These are phyloP conservation scores for Platygyra sinensis DNA, from an alignment of 64 coral and sea anemone species.

Conservation along the genomic window DNA sequence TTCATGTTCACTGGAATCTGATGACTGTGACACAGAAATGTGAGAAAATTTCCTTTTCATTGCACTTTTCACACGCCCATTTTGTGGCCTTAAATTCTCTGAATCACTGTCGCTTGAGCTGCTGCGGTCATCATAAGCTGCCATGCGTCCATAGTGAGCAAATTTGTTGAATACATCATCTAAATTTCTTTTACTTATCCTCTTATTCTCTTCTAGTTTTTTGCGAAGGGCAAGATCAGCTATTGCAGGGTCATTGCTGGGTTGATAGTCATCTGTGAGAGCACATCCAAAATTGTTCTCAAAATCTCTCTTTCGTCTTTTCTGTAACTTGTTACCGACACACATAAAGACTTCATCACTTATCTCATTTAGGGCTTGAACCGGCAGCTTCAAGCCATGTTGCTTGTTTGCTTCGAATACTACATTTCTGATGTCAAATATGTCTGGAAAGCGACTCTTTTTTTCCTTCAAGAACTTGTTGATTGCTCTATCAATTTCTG, in stretches of 20 bases:
- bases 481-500: slow-evolving; percentile 81
- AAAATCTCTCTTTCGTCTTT: slow-evolving; percentile 81
- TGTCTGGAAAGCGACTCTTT: slow-evolving; percentile 77
- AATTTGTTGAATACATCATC: slow-evolving; percentile 83
- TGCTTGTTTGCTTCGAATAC: slow-evolving; percentile 64
- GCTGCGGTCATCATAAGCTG: background rate
- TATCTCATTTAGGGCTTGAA: slow-evolving; percentile 57
- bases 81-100: background rate
- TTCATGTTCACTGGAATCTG: slow-evolving; percentile 30
- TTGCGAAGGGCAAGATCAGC: slow-evolving; percentile 18
- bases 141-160: slow-evolving; percentile 51
- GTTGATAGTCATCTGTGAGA: slow-evolving; percentile 62
- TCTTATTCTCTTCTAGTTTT: slow-evolving; percentile 82
- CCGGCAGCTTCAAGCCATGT: slow-evolving; percentile 66
- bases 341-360: slow-evolving; percentile 83
- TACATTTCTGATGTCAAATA: slow-evolving; percentile 83
- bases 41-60: slow-evolving; percentile 19
- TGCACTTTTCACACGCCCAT: background rate
- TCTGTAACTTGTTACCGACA: slow-evolving; percentile 91
- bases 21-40: slow-evolving; percentile 4
- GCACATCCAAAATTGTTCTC: slow-evolving; percentile 86
- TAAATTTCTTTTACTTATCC: slow-evolving; percentile 38
- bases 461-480: slow-evolving; percentile 72
- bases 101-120: background rate
- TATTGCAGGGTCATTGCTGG: slow-evolving; percentile 79